Conservation (phyloP, 2,797 vertebrate genomes). For the Limnodromus scolopaceus region DNA sequence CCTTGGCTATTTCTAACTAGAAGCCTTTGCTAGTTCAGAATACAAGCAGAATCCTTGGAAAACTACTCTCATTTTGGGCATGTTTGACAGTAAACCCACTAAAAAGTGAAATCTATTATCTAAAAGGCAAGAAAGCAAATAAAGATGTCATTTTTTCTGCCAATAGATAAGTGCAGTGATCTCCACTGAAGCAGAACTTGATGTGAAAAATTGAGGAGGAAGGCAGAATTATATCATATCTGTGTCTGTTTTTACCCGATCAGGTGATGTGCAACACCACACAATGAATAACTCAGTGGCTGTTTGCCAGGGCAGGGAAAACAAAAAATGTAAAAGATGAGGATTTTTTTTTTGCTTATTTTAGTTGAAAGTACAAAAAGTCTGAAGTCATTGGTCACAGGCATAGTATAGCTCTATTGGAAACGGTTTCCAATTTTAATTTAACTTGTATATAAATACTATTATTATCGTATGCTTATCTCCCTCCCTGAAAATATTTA, state of each 20-base stretch:
- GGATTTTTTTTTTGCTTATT: neutral
- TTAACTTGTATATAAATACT: neutral
- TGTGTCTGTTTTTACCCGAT: neutral
- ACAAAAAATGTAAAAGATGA: neutral
- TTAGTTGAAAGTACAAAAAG: neutral
- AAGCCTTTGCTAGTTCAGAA: neutral
- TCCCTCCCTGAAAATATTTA: neutral
- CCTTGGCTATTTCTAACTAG: neutral
- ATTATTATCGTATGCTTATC: neutral
- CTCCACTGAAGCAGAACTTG: neutral
- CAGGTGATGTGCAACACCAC: neutral
- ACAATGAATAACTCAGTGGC: fast-evolving
- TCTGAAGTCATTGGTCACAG: neutral
- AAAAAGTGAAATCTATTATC: neutral
- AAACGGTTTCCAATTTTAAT: neutral
- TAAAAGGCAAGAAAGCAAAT: neutral
- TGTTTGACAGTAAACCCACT: neutral
- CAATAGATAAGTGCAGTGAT: neutral
- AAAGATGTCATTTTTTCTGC: neutral
- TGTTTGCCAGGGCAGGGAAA: neutral
- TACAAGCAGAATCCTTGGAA: neutral
- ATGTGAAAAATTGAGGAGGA: neutral
- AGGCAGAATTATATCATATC: neutral
- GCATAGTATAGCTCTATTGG: neutral
- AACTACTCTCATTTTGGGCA: neutral